Evolutionary conservation across 2,113 vertebrate genomes (phyloP).

Genomic region (Romanogobio albipinnatus): DNA sequence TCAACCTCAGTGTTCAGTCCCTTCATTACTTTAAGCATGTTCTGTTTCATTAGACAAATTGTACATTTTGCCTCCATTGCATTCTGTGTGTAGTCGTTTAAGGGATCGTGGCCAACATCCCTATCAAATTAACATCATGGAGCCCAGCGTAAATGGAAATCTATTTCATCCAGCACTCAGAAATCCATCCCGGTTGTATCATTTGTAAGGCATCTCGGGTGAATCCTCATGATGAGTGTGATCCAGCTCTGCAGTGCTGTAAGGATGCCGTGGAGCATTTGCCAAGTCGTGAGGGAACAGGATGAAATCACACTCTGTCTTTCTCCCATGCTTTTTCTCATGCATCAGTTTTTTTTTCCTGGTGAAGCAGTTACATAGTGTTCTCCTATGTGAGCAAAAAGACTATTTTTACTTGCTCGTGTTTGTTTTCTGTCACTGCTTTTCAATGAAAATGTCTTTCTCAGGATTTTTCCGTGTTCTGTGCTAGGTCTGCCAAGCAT

Average conservation of each 20-base stretch:
- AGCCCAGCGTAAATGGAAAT: not conserved
- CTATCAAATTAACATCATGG: constrained; percentile 2
- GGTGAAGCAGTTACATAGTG: not conserved
- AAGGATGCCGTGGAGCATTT: not conserved
- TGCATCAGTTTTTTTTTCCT: not conserved
- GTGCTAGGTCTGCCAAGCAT: not conserved
- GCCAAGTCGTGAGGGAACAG: not conserved
- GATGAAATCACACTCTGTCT: not conserved
- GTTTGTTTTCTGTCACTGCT: not conserved
- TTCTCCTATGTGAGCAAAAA: not conserved
- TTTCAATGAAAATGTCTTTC: not conserved
- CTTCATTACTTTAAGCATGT: not conserved
- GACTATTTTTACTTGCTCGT: constrained; percentile 16
- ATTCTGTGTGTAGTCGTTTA: not conserved
- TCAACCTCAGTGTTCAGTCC: not conserved
- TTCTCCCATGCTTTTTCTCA: not conserved
- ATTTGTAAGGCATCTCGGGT: not conserved
- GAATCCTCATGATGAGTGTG: constrained; percentile 4
- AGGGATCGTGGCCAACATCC: not conserved
- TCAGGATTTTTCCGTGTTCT: not conserved
- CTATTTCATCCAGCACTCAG: constrained; percentile 9
- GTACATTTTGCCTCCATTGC: not conserved
- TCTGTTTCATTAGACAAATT: not conserved
- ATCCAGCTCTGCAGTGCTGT: not conserved
- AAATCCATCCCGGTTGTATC: not conserved